phyloP scores from a whole-genome alignment of 2,888 invertebrate genomes.

The Ormyrus thymus region DNA sequence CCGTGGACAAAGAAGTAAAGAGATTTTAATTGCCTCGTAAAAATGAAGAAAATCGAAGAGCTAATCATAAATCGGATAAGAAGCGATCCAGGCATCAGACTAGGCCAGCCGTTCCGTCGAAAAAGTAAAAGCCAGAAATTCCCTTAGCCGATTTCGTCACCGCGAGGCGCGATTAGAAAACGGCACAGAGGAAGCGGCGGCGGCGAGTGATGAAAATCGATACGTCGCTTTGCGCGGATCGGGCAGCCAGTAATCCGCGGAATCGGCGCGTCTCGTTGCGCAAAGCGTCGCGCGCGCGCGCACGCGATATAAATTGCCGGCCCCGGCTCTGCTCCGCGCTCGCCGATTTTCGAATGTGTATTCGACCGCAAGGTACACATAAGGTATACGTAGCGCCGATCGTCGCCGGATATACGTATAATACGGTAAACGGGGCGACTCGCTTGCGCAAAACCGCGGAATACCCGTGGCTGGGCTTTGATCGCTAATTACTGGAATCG shows the following conservation, averaged over 20 bases:
- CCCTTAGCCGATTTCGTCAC: slow-evolving; percentile 42
- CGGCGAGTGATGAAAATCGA: slow-evolving; percentile 52
- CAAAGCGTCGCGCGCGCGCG: slow-evolving; percentile 29
- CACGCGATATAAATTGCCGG: slow-evolving; percentile 38
- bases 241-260: not conserved
- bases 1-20: no score
- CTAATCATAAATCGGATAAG: no score
- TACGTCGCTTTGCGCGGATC: slow-evolving; percentile 7
- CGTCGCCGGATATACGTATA: not conserved
- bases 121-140: slow-evolving; percentile 36
- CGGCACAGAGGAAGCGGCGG: slow-evolving; percentile 23
- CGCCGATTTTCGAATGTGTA: slow-evolving; percentile 25
- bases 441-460: slow-evolving; percentile 25
- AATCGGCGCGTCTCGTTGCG: slow-evolving; percentile 42
- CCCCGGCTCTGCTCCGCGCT: not conserved
- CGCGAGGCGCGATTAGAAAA: slow-evolving; percentile 31
- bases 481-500: not conserved
- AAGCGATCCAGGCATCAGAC: no score
- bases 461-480: not conserved
- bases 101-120: not conserved
- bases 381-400: no score
- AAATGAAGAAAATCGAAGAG: no score
- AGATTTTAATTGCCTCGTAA: no score
- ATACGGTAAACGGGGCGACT: not conserved
- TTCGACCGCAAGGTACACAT: slow-evolving; percentile 11